A percentile compares a stretch with the other conserved stretches of the same genome.
These are phyloP conservation scores for Thalpophila matura DNA, from an alignment of 2,888 invertebrate species.

Conservation along the genomic window DNA sequence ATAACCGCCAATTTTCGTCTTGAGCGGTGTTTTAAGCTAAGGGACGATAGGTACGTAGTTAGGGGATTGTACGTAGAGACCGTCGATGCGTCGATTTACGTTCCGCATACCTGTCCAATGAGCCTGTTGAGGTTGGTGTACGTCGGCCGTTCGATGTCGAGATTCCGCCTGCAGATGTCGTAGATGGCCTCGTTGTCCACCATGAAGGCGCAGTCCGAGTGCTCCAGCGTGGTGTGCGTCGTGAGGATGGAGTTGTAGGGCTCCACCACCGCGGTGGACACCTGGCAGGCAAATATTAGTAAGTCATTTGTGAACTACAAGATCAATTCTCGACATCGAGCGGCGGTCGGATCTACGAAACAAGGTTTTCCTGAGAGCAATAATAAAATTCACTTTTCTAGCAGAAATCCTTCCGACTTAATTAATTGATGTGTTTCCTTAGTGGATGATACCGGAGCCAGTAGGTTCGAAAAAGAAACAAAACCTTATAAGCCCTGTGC, in stretches of 20 bases:
- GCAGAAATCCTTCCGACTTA: too few species aligned
- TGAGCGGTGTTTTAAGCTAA: too few species aligned
- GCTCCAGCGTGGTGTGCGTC: conserved; percentile 96
- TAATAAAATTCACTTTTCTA: too few species aligned
- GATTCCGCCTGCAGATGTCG: conserved; percentile 96
- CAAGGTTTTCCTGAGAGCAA: too few species aligned
- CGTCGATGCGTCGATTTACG: too few species aligned
- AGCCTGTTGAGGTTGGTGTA: conserved; percentile 97
- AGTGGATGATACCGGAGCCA: too few species aligned
- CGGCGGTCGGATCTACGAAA: background rate
- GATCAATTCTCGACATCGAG: too few species aligned
- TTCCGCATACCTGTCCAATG: conserved; percentile 92
- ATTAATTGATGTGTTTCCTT: too few species aligned
- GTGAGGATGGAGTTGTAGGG: conserved; percentile 98
- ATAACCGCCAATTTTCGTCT: too few species aligned
- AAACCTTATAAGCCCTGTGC: too few species aligned
- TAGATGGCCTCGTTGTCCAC: conserved; percentile 97
- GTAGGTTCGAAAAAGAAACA: too few species aligned
- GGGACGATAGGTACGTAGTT: background rate
- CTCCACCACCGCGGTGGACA: conserved; percentile 95
- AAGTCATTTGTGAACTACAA: background rate
- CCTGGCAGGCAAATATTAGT: conserved; percentile 82
- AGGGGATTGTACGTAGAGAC: too few species aligned
- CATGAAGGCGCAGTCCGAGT: conserved; percentile 97
- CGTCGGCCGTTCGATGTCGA: conserved; percentile 96